phyloP scores from a whole-genome alignment of 2,113 vertebrate genomes.

The Catharus fuscescens region DNA sequence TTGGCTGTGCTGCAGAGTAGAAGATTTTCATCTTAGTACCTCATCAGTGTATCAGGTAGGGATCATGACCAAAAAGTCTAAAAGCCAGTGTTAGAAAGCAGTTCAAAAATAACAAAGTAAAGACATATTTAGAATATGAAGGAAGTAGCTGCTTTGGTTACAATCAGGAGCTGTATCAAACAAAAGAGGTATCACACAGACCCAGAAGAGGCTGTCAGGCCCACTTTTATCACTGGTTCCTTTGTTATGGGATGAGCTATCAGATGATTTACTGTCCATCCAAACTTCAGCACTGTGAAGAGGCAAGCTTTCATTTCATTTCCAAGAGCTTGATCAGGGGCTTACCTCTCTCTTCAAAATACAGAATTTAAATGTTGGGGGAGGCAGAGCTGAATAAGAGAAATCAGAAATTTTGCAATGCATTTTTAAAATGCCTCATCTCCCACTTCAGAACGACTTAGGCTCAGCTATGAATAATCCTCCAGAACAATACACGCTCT shows the following conservation, averaged over 20 bases:
- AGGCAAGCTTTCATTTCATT: neutral
- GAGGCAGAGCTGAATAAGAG: neutral
- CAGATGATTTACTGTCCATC: neutral
- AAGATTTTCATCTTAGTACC: neutral
- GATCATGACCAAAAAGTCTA: neutral
- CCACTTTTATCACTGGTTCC: neutral
- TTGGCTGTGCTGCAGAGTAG: conserved; percentile 89
- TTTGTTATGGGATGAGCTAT: neutral
- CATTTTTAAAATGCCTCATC: neutral
- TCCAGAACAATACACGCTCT: neutral
- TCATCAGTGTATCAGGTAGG: neutral
- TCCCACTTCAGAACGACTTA: neutral
- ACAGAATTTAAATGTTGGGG: neutral
- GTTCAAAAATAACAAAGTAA: neutral
- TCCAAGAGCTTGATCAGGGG: neutral
- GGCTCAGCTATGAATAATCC: neutral
- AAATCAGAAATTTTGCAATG: neutral
- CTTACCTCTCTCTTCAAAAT: neutral
- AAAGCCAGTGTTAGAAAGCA: neutral
- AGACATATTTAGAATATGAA: neutral
- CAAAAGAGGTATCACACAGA: neutral
- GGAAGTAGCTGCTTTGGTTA: neutral
- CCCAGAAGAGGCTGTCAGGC: neutral
- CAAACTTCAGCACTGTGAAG: neutral
- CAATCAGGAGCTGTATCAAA: neutral